Conservation (phyloP, 64 coral and sea anemone genomes). For the Actinia tenebrosa region DNA sequence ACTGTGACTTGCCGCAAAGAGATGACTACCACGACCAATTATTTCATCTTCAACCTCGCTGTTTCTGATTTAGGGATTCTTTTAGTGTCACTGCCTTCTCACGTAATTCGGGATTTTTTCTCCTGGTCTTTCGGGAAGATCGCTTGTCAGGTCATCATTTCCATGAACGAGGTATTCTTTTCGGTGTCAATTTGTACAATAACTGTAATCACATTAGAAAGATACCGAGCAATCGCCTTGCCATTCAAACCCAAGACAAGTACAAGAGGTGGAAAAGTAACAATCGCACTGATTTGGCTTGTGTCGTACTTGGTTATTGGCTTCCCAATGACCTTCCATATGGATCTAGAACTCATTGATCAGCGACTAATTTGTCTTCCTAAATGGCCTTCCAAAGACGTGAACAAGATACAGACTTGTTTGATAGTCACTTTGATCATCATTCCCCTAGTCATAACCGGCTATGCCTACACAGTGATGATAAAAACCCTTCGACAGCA, state of each 20-base stretch:
- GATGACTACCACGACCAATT: conserved; percentile 75
- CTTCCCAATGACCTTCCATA: conserved; percentile 71
- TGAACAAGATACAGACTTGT: conserved; percentile 48
- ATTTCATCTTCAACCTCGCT: conserved; percentile 91
- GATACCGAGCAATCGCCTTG: conserved; percentile 60
- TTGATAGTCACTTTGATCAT: conserved; percentile 68
- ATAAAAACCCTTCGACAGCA: conserved; percentile 48
- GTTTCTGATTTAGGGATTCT: conserved; percentile 83
- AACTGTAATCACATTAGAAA: conserved; percentile 78
- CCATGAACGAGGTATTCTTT: conserved; percentile 85
- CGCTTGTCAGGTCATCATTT: conserved; percentile 63
- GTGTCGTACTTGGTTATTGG: conserved; percentile 66
- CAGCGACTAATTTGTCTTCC: conserved; percentile 49
- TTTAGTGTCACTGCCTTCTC: conserved; percentile 74
- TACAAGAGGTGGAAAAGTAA: conserved; percentile 55
- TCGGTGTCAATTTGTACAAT: conserved; percentile 84
- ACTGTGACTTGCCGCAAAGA: conserved; percentile 54
- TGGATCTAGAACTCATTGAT: conserved; percentile 15
- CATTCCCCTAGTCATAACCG: conserved; percentile 70
- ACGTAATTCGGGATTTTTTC: conserved; percentile 65
- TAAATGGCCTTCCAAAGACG: conserved; percentile 39
- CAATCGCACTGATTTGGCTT: conserved; percentile 72
- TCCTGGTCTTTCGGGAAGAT: conserved; percentile 77
- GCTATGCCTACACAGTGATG: conserved; percentile 54
- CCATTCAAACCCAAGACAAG: conserved; percentile 69